phyloP scores from a whole-genome alignment of 2,888 invertebrate genomes.

The Drosophila nigricruria region DNA sequence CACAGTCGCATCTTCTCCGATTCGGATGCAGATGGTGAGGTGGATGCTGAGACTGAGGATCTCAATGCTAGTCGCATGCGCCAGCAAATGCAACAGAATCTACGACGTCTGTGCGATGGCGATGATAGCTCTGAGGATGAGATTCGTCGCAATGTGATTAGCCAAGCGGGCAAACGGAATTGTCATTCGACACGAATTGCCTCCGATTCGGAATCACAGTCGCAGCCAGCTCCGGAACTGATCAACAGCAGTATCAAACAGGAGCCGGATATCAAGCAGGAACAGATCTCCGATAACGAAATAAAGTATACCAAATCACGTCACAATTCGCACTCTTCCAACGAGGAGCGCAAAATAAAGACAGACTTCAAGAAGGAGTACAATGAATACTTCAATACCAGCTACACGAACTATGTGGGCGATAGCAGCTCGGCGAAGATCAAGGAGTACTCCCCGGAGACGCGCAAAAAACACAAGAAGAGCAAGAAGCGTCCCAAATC shows the following conservation, averaged over 20 bases:
- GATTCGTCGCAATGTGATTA: slow-evolving; percentile 81
- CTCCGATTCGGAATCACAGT: slow-evolving; percentile 88
- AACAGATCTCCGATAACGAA: slow-evolving; percentile 84
- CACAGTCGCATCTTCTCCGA: slow-evolving; percentile 82
- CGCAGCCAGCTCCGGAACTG: slow-evolving; percentile 69
- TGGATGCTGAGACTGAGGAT: slow-evolving; percentile 30
- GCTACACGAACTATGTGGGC: slow-evolving; percentile 40
- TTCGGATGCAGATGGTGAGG: slow-evolving; percentile 83
- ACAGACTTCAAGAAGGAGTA: slow-evolving; percentile 82
- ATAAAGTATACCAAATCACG: slow-evolving; percentile 70
- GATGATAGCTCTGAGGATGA: slow-evolving; percentile 84
- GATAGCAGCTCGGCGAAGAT: slow-evolving; percentile 51
- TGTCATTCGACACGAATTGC: slow-evolving; percentile 90
- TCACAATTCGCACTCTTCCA: slow-evolving; percentile 84
- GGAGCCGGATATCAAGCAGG: slow-evolving; percentile 87
- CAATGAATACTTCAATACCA: slow-evolving; percentile 68
- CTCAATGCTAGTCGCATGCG: slow-evolving; percentile 60
- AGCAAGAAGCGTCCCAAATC: slow-evolving; percentile 93
- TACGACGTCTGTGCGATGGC: slow-evolving; percentile 85
- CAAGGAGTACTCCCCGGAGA: slow-evolving; percentile 86
- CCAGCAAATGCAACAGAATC: slow-evolving; percentile 85
- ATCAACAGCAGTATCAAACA: slow-evolving; percentile 54
- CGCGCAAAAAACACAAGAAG: slow-evolving; percentile 93
- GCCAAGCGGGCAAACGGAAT: slow-evolving; percentile 87
- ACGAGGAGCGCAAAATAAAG: slow-evolving; percentile 85